Evolutionary conservation across 2,888 invertebrate genomes (phyloP).

Genomic region (Pocota personata): DNA sequence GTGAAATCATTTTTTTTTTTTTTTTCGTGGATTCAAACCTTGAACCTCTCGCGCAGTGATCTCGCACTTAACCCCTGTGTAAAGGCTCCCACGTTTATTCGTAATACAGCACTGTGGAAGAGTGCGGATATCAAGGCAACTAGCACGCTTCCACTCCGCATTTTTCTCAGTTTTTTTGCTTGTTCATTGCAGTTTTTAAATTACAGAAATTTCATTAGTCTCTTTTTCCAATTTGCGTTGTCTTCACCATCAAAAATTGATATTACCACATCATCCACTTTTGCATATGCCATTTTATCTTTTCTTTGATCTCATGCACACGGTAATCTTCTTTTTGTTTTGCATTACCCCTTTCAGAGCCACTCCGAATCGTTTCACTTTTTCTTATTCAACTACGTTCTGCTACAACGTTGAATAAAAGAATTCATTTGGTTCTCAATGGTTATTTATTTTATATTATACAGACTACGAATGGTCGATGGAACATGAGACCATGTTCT

Average conservation of each 20-base stretch:
- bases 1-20: too few species aligned
- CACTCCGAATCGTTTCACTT: neutral
- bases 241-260: slow-evolving; percentile 15
- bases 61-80: too few species aligned
- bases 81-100: too few species aligned
- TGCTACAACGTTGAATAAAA: slow-evolving; percentile 5
- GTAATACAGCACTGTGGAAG: slow-evolving; percentile 19
- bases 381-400: slow-evolving; percentile 2
- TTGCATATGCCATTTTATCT: slow-evolving; percentile 8
- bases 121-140: slow-evolving; percentile 24
- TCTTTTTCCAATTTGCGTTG: slow-evolving; percentile 13
- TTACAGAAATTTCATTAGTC: slow-evolving; percentile 17
- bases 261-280: slow-evolving; percentile 9
- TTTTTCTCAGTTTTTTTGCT: slow-evolving; percentile 12
- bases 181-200: slow-evolving; percentile 16
- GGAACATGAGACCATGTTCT: too few species aligned
- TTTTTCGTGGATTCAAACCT: too few species aligned
- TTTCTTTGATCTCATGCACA: neutral
- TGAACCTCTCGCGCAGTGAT: too few species aligned
- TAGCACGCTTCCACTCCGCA: slow-evolving; percentile 1
- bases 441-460: too few species aligned
- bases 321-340: slow-evolving; percentile 10
- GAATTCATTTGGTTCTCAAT: too few species aligned
- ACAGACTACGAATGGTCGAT: too few species aligned
- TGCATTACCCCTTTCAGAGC: neutral